Percentiles rank a stretch among this genome's conserved stretches.
These are phyloP conservation scores for Pelobates fuscus DNA, from an alignment of 2,113 vertebrate species.

Conservation along the genomic window DNA sequence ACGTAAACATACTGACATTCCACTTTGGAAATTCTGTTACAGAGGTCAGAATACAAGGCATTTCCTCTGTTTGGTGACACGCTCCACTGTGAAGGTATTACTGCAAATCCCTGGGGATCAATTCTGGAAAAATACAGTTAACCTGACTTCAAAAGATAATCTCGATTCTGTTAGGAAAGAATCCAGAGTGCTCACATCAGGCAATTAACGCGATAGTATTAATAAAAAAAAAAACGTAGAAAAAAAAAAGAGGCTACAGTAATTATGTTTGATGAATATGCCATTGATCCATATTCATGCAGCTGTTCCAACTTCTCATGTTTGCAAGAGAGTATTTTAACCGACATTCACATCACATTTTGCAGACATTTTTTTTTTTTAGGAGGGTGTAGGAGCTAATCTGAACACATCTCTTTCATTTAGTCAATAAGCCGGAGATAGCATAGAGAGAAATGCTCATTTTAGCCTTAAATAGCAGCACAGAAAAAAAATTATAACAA, in stretches of 20 bases:
- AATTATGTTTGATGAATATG: constrained; percentile 48
- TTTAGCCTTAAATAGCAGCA: no score
- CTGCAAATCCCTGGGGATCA: constrained; percentile 24
- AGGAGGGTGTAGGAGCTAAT: constrained; percentile 13
- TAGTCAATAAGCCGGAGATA: no score
- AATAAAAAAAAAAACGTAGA: constrained; percentile 2
- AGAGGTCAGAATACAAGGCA: constrained; percentile 63
- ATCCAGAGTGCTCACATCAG: constrained; percentile 18
- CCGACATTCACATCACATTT: constrained; percentile 46
- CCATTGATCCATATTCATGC: constrained; percentile 40
- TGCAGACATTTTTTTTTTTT: constrained; percentile 55
- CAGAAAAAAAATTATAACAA: no score
- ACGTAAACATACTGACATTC: constrained; percentile 67
- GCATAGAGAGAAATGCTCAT: no score
- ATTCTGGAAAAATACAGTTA: constrained; percentile 32
- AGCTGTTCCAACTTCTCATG: constrained; percentile 43
- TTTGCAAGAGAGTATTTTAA: constrained; percentile 41
- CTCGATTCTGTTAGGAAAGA: constrained; percentile 48
- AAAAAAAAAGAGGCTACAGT: neutral
- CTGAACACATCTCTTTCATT: no score
- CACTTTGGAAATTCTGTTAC: constrained; percentile 57
- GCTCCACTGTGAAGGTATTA: constrained; percentile 51
- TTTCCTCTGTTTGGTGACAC: constrained; percentile 61
- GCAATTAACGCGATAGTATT: constrained; percentile 51
- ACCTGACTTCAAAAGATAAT: constrained; percentile 49